Conservation (phyloP, 2,888 invertebrate species). For the Drosophila macrospina region DNA sequence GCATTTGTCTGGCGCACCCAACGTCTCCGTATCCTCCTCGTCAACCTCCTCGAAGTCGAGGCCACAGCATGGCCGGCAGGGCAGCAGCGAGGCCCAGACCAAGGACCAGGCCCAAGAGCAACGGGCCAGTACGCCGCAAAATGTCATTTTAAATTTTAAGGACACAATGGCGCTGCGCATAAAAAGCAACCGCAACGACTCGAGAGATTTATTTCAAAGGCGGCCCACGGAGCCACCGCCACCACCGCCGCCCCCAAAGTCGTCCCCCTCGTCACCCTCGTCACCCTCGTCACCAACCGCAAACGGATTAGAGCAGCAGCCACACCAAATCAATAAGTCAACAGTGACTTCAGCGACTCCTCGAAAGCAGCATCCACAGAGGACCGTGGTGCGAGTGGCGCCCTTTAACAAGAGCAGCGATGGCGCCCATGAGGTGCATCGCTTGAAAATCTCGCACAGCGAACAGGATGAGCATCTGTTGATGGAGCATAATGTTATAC, state of each 20-base stretch:
- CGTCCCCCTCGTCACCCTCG: constrained; percentile 10
- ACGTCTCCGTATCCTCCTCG: constrained; percentile 50
- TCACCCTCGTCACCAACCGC: constrained; percentile 30
- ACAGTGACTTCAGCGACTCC: constrained; percentile 15
- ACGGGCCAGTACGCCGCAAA: constrained; percentile 52
- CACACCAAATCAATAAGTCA: constrained; percentile 85
- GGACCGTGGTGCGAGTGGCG: constrained; percentile 86
- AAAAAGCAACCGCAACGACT: constrained; percentile 87
- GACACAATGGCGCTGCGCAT: constrained; percentile 94
- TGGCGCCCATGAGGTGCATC: constrained; percentile 84
- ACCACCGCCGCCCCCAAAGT: constrained; percentile 85
- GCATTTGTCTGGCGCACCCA: constrained; percentile 72
- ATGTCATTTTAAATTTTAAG: constrained; percentile 86
- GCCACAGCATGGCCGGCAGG: constrained; percentile 18
- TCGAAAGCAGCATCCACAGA: constrained; percentile 58
- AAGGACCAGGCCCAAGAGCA: constrained; percentile 68
- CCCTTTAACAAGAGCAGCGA: constrained; percentile 82
- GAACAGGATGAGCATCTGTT: constrained; percentile 79
- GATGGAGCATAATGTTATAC: constrained; percentile 40
- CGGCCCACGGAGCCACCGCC: constrained; percentile 86
- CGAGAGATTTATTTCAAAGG: constrained; percentile 87
- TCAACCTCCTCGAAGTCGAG: constrained; percentile 6
- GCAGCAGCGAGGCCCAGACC: constrained; percentile 11
- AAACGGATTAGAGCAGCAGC: constrained; percentile 70
- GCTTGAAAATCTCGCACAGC: constrained; percentile 87